Evolutionary conservation across 2,888 invertebrate genomes (phyloP).

Genomic region (Exephanes ischioxanthus): DNA sequence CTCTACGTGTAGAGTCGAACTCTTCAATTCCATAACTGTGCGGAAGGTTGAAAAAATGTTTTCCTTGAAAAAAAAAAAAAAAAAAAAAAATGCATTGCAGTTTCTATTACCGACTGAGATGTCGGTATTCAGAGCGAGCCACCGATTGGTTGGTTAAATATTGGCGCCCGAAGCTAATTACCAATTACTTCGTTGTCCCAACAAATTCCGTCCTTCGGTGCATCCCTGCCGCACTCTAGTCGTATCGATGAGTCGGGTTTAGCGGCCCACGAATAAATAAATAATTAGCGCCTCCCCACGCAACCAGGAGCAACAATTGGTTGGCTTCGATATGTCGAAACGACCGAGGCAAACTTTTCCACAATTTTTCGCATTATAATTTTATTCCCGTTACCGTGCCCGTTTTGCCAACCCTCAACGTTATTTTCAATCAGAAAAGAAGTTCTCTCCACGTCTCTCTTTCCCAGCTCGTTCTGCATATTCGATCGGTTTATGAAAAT

Average conservation of each 20-base stretch:
- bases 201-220: neutral
- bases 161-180: neutral
- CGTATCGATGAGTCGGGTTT: slow-evolving; percentile 13
- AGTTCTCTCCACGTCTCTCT: neutral
- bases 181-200: neutral
- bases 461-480: slow-evolving; percentile 6
- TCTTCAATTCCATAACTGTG: neutral
- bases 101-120: too few relatives aligned
- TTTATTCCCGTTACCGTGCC: neutral
- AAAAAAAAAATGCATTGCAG: neutral
- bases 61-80: neutral
- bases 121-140: neutral
- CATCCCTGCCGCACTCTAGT: neutral
- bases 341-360: neutral
- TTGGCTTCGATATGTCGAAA: neutral
- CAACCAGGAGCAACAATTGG: slow-evolving; percentile 16
- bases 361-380: slow-evolving; percentile 11
- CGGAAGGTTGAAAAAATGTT: neutral
- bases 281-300: neutral
- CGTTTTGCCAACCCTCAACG: neutral
- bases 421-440: slow-evolving; percentile 47
- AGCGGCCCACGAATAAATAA: slow-evolving; percentile 15
- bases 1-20: neutral
- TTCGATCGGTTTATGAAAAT: slow-evolving; percentile 55
- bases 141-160: neutral